These are phyloP conservation scores for Caenorhabditis brenneri DNA, from an alignment of 1,140 invertebrate genomes.

Conservation along the genomic window DNA sequence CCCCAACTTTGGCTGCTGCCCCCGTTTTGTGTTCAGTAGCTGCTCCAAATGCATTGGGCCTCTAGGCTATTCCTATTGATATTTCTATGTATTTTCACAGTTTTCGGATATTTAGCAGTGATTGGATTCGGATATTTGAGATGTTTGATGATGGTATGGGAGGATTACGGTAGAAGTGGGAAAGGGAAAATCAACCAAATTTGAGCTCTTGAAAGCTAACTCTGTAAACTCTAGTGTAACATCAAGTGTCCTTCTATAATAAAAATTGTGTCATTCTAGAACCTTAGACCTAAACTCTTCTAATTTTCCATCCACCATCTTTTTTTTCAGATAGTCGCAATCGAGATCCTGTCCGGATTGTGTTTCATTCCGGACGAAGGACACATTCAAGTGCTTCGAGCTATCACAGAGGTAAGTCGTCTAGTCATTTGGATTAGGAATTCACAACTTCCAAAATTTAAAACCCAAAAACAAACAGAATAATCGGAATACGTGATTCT, in stretches of 20 bases:
- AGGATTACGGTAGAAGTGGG: neutral
- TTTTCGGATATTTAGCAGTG: neutral
- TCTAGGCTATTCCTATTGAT: neutral
- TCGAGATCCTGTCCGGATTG: slow-evolving; percentile 69
- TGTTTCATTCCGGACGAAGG: slow-evolving; percentile 66
- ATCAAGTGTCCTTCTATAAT: no score
- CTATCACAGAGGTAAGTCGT: slow-evolving; percentile 63
- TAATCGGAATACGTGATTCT: neutral
- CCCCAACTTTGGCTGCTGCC: neutral
- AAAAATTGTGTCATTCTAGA: no score
- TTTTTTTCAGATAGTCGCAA: slow-evolving; percentile 63
- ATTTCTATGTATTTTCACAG: neutral
- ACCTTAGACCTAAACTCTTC: no score
- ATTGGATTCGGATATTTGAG: neutral
- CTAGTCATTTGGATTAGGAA: neutral
- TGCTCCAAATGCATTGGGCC: slow-evolving; percentile 25
- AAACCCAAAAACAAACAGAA: neutral
- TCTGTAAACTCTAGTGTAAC: no score
- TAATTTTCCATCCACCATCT: no score
- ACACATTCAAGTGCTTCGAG: slow-evolving; percentile 63
- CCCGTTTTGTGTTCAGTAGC: neutral
- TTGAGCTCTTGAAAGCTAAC: no score
- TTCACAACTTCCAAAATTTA: neutral
- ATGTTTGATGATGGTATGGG: neutral
- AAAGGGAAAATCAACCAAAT: no score